Evolutionary conservation across 2,888 invertebrate genomes (phyloP), one percentile per base, ranked within the genome.

Genomic region (Drosophila kambysellisi): DNA sequence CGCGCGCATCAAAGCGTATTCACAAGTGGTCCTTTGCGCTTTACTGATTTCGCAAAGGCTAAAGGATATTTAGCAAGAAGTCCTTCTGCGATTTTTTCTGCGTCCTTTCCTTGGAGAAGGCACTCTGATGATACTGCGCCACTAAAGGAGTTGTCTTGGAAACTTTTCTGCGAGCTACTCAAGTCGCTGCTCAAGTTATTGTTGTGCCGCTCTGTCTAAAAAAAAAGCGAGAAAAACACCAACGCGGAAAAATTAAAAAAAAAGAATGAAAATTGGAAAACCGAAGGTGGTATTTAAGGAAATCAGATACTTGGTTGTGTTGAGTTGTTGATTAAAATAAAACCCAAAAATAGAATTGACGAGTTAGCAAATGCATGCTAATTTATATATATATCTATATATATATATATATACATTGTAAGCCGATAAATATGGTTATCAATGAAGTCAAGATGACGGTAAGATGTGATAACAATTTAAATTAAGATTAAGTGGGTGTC

Each of bases 1-100:
- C 77, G 75, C 74, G 86, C 87, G 88, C 91, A 88, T 91, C 91
- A 91, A 91, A 91, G 91, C 82, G 84, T 86, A 90, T 86, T 88
- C 88, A 88, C 88, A 91, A 91, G 91, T 91, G 91, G 90, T 89
- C 88, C 91, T 91, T 91, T 83, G 83, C 88, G 91, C 91, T 91
- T 88, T 81, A 82, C 89, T 90, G 91, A 91, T 90, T 91, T 83
- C 76, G 83, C 85, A 86, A 81, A 84, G 89, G 81, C 80, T 81
- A 87, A 89, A 89, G 82, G 82, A 86, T 86, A 86, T 86, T 86
- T 83, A 86, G 88, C 76, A 76, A 75, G 83, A 70, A 86, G 88
- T 86, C 87, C 86, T 89, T 79, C 82, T 73, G 73, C 77, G 67
- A 56, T 81, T 75, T 65, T 70, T 70, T 76, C 78, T 53, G 3